phyloP scores from a whole-genome alignment of 2,797 vertebrate genomes.

The Cuniculus paca region DNA sequence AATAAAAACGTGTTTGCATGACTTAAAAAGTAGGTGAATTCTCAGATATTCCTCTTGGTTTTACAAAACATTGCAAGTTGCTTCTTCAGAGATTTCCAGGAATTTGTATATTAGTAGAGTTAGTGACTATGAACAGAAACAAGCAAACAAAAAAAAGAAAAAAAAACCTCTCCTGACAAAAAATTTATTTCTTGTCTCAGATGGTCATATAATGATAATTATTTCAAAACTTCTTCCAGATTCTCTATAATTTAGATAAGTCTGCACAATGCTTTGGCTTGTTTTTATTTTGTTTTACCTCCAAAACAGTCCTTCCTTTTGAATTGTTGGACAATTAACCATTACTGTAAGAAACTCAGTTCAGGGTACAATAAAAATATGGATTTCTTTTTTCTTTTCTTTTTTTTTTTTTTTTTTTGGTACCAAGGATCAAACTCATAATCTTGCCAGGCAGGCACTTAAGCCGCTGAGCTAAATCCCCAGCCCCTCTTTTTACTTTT shows the following conservation, averaged over 20 bases:
- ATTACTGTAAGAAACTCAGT: neutral
- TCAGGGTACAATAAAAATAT: neutral
- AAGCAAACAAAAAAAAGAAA: neutral
- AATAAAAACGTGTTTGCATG: conserved; percentile 41
- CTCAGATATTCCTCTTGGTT: conserved; percentile 28
- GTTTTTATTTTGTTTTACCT: conserved; percentile 34
- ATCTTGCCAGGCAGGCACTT: too few relatives aligned
- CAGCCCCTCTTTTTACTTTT: conserved; percentile 40
- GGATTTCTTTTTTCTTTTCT: conserved; percentile 6
- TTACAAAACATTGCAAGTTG: conserved; percentile 9
- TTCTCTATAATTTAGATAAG: conserved; percentile 39
- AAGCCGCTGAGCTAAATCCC: too few relatives aligned
- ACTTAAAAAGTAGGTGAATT: neutral
- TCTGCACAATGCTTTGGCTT: neutral
- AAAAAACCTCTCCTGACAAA: neutral
- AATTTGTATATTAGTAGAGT: neutral
- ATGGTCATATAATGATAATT: conserved; percentile 22
- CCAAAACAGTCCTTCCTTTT: neutral
- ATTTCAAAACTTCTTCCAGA: neutral
- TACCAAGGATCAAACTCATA: too few relatives aligned
- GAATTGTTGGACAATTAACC: neutral
- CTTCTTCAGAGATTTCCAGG: neutral
- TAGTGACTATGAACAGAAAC: neutral
- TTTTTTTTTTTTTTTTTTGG: too few relatives aligned
- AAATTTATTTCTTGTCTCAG: conserved; percentile 2